These are phyloP conservation scores for Corynorhinus townsendii DNA, from an alignment of 2,113 vertebrate genomes.

Conservation along the genomic window DNA sequence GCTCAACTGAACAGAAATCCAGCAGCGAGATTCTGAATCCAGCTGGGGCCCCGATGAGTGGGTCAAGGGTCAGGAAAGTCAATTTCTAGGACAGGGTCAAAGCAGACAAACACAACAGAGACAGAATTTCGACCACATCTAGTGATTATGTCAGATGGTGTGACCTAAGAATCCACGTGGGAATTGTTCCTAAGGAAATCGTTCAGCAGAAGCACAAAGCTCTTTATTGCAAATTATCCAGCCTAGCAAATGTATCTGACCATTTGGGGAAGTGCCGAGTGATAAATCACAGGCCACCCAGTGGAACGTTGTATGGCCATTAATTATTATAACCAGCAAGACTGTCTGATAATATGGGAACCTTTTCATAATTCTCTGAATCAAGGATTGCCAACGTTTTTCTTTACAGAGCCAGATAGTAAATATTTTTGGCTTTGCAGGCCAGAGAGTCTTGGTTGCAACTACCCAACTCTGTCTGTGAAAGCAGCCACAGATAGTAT, in stretches of 20 bases:
- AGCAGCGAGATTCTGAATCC: background rate
- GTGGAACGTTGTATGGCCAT: background rate
- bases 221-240: background rate
- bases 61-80: background rate
- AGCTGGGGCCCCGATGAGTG: background rate
- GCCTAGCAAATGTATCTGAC: background rate
- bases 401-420: background rate
- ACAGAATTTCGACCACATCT: background rate
- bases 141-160: background rate
- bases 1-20: background rate
- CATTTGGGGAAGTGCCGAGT: background rate
- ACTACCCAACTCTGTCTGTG: background rate
- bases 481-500: background rate
- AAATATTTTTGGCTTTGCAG: background rate
- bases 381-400: background rate
- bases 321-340: conserved; percentile 29
- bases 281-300: background rate
- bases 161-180: background rate
- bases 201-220: background rate
- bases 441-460: background rate
- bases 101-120: background rate
- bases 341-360: background rate
- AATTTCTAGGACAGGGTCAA: background rate
- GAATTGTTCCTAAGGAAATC: background rate
- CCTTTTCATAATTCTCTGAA: background rate